A percentile compares a stretch with the other conserved stretches of the same genome.
These are phyloP conservation scores for Heptranchias perlo DNA, from an alignment of 2,113 vertebrate genomes.

Conservation along the genomic window DNA sequence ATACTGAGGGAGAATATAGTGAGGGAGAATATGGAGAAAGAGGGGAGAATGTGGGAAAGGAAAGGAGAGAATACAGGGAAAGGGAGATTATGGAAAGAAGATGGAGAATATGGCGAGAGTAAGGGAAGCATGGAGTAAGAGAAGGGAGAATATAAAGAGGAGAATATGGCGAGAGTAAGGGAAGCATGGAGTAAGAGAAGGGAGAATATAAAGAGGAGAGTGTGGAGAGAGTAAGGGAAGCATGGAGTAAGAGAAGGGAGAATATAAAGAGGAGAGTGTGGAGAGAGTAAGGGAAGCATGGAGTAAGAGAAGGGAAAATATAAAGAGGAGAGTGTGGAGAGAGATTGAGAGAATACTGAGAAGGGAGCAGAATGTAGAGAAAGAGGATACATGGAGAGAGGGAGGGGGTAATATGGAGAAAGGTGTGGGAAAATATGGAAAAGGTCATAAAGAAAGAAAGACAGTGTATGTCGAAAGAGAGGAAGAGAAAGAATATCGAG, in stretches of 20 bases:
- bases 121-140: not conserved
- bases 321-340: not conserved
- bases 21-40: not conserved
- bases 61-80: not conserved
- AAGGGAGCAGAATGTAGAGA: not conserved
- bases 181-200: too few relatives aligned
- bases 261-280: too few relatives aligned
- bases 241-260: not conserved
- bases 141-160: too few relatives aligned
- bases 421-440: not conserved
- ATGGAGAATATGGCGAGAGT: not conserved
- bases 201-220: not conserved
- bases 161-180: not conserved
- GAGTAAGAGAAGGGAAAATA: not conserved
- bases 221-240: not conserved
- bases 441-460: not conserved
- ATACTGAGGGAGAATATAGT: too few relatives aligned
- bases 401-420: not conserved
- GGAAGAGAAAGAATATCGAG: not conserved
- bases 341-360: not conserved
- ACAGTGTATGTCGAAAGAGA: slow-evolving; percentile 48
- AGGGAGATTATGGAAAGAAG: not conserved
- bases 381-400: not conserved
- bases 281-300: too few relatives aligned
- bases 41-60: not conserved